These are phyloP conservation scores for Sisyra terminalis DNA, from an alignment of 2,888 invertebrate species.

Conservation along the genomic window DNA sequence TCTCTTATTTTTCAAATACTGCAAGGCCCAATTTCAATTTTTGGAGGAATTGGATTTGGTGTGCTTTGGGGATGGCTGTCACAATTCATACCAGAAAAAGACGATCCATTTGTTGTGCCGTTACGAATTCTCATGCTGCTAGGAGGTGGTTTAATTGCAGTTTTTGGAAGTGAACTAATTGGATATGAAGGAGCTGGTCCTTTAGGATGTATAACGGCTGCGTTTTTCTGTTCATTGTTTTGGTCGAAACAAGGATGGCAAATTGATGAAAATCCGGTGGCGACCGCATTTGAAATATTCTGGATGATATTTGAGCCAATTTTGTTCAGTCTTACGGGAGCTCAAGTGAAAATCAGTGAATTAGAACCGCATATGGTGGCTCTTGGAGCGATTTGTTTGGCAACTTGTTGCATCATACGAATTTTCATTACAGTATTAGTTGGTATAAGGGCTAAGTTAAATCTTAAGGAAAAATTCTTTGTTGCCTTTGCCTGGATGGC, in stretches of 20 bases:
- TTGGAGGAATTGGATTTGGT: slow-evolving; percentile 70
- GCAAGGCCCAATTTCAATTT: slow-evolving; percentile 62
- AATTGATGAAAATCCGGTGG: slow-evolving; percentile 72
- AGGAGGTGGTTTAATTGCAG: slow-evolving; percentile 64
- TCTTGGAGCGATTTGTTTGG: slow-evolving; percentile 50
- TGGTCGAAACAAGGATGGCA: slow-evolving; percentile 79
- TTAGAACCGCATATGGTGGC: slow-evolving; percentile 52
- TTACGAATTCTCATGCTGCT: slow-evolving; percentile 64
- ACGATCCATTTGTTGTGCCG: slow-evolving; percentile 67
- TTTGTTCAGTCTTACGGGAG: slow-evolving; percentile 83
- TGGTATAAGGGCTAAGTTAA: slow-evolving; percentile 64
- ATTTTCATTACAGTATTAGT: slow-evolving; percentile 47
- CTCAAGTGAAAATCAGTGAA: slow-evolving; percentile 66
- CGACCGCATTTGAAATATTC: slow-evolving; percentile 75
- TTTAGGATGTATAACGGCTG: slow-evolving; percentile 64
- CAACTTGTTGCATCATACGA: slow-evolving; percentile 46
- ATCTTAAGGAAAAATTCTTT: slow-evolving; percentile 79
- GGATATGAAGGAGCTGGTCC: slow-evolving; percentile 64
- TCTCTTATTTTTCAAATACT: slow-evolving; percentile 48
- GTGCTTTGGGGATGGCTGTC: slow-evolving; percentile 62
- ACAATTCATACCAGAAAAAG: slow-evolving; percentile 68
- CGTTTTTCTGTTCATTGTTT: slow-evolving; percentile 64
- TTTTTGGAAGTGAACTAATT: slow-evolving; percentile 72
- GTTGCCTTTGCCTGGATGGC: slow-evolving; percentile 87
- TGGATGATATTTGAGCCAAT: slow-evolving; percentile 96